These are phyloP conservation scores for Montipora efflorescens DNA, from an alignment of 64 coral and sea anemone genomes.

Conservation along the genomic window DNA sequence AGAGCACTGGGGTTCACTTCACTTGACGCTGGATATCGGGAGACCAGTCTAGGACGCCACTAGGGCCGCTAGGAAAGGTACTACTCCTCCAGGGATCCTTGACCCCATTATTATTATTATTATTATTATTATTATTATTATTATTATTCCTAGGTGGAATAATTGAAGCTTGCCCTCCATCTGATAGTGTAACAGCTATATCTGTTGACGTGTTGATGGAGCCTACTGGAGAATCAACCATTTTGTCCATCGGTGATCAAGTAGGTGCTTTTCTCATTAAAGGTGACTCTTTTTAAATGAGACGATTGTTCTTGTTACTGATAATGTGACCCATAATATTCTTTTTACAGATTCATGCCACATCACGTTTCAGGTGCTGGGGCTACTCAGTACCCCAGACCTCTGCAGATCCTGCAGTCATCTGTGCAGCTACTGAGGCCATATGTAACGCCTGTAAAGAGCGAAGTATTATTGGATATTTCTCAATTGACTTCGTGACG, in stretches of 20 bases:
- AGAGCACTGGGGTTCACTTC: too few relatives aligned
- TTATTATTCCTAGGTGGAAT: constrained; percentile 74
- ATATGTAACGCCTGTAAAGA: constrained; percentile 81
- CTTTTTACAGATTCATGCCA: constrained; percentile 84
- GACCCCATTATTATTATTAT: too few relatives aligned
- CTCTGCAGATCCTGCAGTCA: constrained; percentile 74
- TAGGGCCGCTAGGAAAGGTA: too few relatives aligned
- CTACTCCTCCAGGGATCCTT: too few relatives aligned
- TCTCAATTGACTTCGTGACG: constrained; percentile 95
- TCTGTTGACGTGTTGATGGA: constrained; percentile 94
- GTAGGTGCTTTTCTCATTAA: constrained; percentile 13
- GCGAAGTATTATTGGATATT: constrained; percentile 90
- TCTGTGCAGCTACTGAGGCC: constrained; percentile 71
- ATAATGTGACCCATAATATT: neutral
- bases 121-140: too few relatives aligned
- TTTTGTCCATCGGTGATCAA: constrained; percentile 90
- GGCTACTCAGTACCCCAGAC: constrained; percentile 96
- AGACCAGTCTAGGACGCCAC: too few relatives aligned
- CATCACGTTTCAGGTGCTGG: constrained; percentile 93
- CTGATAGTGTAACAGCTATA: constrained; percentile 88
- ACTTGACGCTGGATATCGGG: too few relatives aligned
- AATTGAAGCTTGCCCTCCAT: constrained; percentile 94
- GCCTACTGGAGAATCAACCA: constrained; percentile 79
- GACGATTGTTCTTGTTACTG: too few relatives aligned
- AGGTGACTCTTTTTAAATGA: too few relatives aligned